Evolutionary conservation across 2,797 vertebrate genomes (phyloP).

Genomic region (Dallia pectoralis): DNA sequence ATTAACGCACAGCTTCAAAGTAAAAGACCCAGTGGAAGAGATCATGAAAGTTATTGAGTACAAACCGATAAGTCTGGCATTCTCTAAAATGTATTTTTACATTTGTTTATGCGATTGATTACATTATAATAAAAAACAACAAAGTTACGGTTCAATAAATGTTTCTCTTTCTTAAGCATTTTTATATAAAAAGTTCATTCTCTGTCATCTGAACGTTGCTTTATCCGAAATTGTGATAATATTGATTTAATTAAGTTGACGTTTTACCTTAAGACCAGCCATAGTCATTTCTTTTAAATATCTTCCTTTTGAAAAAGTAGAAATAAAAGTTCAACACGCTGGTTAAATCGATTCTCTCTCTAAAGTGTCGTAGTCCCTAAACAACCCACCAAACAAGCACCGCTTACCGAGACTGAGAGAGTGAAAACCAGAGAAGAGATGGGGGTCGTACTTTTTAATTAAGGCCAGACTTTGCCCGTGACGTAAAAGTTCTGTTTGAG

Average conservation of each 20-base stretch:
- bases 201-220: neutral
- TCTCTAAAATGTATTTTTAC: neutral
- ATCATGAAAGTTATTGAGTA: neutral
- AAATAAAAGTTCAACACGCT: slow-evolving; percentile 4
- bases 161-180: neutral
- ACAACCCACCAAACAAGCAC: slow-evolving; percentile 29
- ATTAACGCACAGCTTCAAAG: slow-evolving; percentile 10
- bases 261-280: slow-evolving; percentile 75
- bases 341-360: slow-evolving; percentile 18
- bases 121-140: neutral
- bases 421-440: slow-evolving; percentile 19
- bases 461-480: slow-evolving; percentile 60
- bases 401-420: slow-evolving; percentile 15
- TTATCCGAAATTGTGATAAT: neutral
- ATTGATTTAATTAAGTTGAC: neutral
- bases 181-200: neutral
- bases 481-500: slow-evolving; percentile 48
- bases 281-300: slow-evolving; percentile 46
- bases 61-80: neutral
- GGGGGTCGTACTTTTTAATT: slow-evolving; percentile 78
- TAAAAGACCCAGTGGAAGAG: neutral
- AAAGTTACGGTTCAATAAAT: neutral
- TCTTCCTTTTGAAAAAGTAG: slow-evolving; percentile 1
- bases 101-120: neutral
- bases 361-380: slow-evolving; percentile 8